Evolutionary conservation across 2,113 vertebrate genomes (phyloP), one percentile per base, ranked within the genome.

Genomic region (Felis chaus): DNA sequence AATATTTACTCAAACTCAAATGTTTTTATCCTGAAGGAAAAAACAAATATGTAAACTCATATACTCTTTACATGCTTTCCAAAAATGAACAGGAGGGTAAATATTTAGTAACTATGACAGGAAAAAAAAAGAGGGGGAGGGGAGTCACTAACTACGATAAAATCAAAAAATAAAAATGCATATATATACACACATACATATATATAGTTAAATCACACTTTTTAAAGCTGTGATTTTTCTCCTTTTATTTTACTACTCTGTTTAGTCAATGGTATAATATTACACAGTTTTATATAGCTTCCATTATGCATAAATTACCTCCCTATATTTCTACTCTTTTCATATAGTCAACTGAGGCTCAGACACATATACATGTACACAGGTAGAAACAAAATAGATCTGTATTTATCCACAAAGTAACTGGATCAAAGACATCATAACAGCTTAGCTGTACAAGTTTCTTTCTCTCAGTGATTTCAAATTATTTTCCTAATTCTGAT

Each of bases 191-290:
- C 0, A 66, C 5, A 66, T 1, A 45, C 7, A 48, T 16, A 74
- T 41, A 25, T 33, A 33, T 10, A 91, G 29, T 91, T 81, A 92
- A 97, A 80, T 53, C 39, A 88, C 25, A 97, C n/a, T 95, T 97
- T 94, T 94, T 50, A 80, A 98, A 98, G 98, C 85, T 98, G 97
- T 98, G 96, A 55, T 97, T 96, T 97, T 98, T 1, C 36, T 97
- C 97, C 63, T 94, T 98, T 97, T 97, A 89, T 69, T 97, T 53
- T 31, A 97, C 91, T 97, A 98, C 84, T 97, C 65, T 97, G 39
- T 92, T 92, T 97, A 97, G 94, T 97, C 92, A 97, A 97, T 33
- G 48, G 36, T 89, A 84, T 76, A 83, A 55, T 79, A 92, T 45
- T 91, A 41, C 1, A 81, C 63, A 98, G 80, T 95, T 68, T 97